phyloP scores from a whole-genome alignment of 2,888 invertebrate species.

The Eurois occulta region DNA sequence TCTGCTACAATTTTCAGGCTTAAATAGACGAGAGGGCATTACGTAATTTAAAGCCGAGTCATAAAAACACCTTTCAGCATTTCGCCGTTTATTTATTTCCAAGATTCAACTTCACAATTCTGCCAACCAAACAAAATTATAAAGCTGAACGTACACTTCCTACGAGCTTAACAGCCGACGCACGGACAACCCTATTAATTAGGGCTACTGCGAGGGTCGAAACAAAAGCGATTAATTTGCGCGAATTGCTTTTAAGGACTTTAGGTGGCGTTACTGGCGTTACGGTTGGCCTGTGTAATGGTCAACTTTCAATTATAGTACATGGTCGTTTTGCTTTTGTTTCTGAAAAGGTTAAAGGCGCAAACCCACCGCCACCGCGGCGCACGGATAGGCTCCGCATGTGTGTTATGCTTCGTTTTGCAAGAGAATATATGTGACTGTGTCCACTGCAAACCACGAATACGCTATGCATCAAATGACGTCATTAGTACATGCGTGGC shows the following conservation, averaged over 20 bases:
- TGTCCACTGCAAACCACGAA: too few species aligned
- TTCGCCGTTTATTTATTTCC: constrained; percentile 32
- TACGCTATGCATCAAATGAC: too few species aligned
- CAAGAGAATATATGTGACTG: too few species aligned
- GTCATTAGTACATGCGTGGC: too few species aligned
- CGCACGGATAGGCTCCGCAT: too few species aligned
- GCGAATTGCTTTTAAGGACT: constrained; percentile 43
- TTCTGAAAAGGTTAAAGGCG: background rate
- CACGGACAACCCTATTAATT: constrained; percentile 61
- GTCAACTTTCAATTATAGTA: constrained; percentile 33
- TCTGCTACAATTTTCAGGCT: background rate
- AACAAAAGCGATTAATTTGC: constrained; percentile 61
- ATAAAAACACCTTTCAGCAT: constrained; percentile 25
- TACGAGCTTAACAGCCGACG: constrained; percentile 43
- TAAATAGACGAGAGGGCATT: constrained; percentile 7
- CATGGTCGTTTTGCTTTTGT: constrained; percentile 19
- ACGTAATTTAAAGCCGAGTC: constrained; percentile 22
- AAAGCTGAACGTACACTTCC: constrained; percentile 47
- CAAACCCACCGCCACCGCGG: too few species aligned
- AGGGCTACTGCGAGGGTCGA: constrained; percentile 54
- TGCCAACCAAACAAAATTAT: constrained; percentile 47
- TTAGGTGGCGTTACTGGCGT: constrained; percentile 16
- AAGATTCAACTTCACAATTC: constrained; percentile 46
- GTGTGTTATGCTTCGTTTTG: too few species aligned
- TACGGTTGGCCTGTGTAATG: constrained; percentile 15